Conservation (phyloP, 2,888 invertebrate genomes). For the Rhodophaea formosa region DNA sequence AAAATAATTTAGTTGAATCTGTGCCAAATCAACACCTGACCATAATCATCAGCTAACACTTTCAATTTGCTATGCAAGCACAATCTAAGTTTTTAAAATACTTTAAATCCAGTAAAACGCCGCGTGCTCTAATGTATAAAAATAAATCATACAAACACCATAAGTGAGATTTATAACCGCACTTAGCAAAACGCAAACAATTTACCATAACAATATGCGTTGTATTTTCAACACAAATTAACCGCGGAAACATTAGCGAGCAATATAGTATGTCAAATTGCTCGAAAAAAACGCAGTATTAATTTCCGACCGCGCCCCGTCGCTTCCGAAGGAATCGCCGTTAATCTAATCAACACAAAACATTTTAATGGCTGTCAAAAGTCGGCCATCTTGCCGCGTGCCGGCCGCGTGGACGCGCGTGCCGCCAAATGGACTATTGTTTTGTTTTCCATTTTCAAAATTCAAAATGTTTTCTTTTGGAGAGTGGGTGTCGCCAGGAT, state of each 20-base stretch:
- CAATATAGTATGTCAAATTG: slow-evolving; percentile 18
- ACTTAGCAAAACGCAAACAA: slow-evolving; percentile 10
- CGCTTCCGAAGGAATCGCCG: slow-evolving; percentile 31
- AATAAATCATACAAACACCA: slow-evolving; percentile 1
- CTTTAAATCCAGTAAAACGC: not conserved
- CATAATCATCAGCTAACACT: too few species aligned
- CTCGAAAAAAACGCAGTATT: slow-evolving; percentile 13
- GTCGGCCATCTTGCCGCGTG: slow-evolving; percentile 41
- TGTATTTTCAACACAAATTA: slow-evolving; percentile 15
- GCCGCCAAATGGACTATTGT: slow-evolving; percentile 48
- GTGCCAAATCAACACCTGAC: too few species aligned
- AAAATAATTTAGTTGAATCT: too few species aligned
- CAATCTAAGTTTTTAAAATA: too few species aligned
- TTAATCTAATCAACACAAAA: slow-evolving; percentile 65
- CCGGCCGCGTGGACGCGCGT: slow-evolving; percentile 36
- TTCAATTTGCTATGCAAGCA: too few species aligned
- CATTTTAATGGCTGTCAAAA: slow-evolving; percentile 48
- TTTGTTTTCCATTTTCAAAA: slow-evolving; percentile 27
- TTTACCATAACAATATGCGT: slow-evolving; percentile 11
- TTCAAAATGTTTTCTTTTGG: slow-evolving; percentile 14
- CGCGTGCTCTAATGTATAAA: not conserved
- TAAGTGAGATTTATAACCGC: slow-evolving; percentile 8
- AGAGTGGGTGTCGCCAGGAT: not conserved
- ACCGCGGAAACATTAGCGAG: slow-evolving; percentile 24
- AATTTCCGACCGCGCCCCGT: slow-evolving; percentile 20